Evolutionary conservation across 2,888 invertebrate species (phyloP).

Genomic region (Phalera bucephala): DNA sequence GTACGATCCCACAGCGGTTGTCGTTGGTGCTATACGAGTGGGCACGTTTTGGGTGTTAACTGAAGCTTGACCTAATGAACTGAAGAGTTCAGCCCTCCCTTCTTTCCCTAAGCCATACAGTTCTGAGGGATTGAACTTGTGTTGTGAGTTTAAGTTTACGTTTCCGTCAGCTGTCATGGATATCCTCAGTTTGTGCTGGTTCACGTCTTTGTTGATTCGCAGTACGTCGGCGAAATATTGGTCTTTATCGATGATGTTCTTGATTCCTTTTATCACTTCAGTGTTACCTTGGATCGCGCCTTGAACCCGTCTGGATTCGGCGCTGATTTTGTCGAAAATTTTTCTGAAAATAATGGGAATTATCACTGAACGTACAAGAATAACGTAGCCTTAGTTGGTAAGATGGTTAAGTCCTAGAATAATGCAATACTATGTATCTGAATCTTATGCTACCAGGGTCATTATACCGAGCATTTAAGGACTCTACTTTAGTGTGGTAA

Average conservation of each 20-base stretch:
- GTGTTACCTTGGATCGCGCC: slow-evolving; percentile 76
- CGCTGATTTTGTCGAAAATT: slow-evolving; percentile 82
- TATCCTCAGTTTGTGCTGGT: slow-evolving; percentile 72
- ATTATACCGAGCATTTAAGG: too few species aligned
- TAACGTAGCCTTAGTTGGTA: too few species aligned
- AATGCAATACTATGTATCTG: too few species aligned
- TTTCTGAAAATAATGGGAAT: slow-evolving; percentile 62
- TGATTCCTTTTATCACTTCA: slow-evolving; percentile 80
- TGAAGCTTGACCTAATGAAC: slow-evolving; percentile 54
- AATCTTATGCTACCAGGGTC: too few species aligned
- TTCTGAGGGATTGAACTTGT: slow-evolving; percentile 66
- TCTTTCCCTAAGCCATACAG: slow-evolving; percentile 55
- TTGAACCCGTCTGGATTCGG: slow-evolving; percentile 75
- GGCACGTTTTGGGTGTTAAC: slow-evolving; percentile 51
- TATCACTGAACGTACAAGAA: too few species aligned
- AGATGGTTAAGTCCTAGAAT: slow-evolving; percentile 1
- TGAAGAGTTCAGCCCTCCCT: slow-evolving; percentile 59
- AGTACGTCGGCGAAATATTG: slow-evolving; percentile 81
- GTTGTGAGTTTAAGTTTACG: slow-evolving; percentile 69
- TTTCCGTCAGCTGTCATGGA: slow-evolving; percentile 73
- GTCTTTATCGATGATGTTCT: slow-evolving; percentile 78
- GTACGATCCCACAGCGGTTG: slow-evolving; percentile 42
- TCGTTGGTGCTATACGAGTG: slow-evolving; percentile 44
- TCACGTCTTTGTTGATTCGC: slow-evolving; percentile 78
- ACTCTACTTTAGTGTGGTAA: too few species aligned